These are phyloP conservation scores for Masticophis lateralis DNA, from an alignment of 2,797 vertebrate species.

Conservation along the genomic window DNA sequence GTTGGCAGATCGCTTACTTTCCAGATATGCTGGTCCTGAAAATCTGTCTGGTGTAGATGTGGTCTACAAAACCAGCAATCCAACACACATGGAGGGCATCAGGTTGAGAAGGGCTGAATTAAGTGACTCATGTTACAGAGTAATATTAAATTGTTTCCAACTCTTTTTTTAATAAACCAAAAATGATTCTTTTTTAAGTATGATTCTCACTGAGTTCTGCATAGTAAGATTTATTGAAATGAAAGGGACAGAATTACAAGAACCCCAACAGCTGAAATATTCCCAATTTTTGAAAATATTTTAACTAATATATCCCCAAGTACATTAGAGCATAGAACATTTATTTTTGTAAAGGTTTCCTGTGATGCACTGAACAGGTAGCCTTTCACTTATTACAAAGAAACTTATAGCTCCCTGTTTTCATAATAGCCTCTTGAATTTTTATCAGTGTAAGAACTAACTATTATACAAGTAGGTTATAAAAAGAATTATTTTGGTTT, in stretches of 20 bases:
- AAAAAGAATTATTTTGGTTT: background rate
- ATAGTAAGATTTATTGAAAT: background rate
- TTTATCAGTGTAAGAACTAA: background rate
- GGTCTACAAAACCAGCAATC: background rate
- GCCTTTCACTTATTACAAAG: background rate
- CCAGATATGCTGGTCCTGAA: background rate
- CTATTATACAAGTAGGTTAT: background rate
- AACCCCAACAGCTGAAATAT: background rate
- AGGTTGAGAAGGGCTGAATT: background rate
- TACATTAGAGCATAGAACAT: background rate
- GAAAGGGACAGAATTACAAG: background rate
- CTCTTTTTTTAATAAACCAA: background rate
- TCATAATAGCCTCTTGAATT: background rate
- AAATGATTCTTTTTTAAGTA: background rate
- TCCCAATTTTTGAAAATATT: background rate
- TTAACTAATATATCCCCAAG: background rate
- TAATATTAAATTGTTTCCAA: background rate
- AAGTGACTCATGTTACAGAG: background rate
- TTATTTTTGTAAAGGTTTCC: background rate
- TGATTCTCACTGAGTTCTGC: background rate
- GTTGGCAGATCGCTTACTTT: background rate
- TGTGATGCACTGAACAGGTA: background rate
- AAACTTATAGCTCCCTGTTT: background rate
- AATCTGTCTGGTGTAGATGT: background rate
- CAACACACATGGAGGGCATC: background rate